Base-by-base conservation (phyloP, 2,113 vertebrate species). In the Melanostigma gelatinosum region DNA sequence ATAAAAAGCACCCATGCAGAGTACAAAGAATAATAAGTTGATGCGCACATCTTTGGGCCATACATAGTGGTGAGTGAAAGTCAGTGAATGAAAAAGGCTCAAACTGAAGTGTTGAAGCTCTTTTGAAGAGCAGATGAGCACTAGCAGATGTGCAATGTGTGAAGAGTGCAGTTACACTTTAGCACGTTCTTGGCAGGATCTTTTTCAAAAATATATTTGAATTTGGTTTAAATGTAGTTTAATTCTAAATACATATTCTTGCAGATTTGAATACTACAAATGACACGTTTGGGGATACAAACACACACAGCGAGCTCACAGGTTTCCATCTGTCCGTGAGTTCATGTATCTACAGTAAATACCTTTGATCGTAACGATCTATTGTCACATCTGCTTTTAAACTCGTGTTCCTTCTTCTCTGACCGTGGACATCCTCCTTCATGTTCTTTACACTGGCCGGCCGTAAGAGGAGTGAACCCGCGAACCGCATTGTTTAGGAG, bases 61-160 rank as follows among this genome's bases (percentile, higher is more conserved):
- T 85, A 61, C 70, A 79, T 6, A 18, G 83, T 58, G 81, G 24
- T 80, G 89, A 91, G 80, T 73, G 87, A 84, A 67, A 72, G 63
- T 48, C 32, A 77, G 72, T 82, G 83, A 85, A 82, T 82, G 84
- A 85, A 87, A 88, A 84, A 85, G 80, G 82, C 29, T 69, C 86
- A 77, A 91, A 77, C 54, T 58, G 48, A 77, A 85, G 79, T 84
- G 88, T 77, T 81, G 77, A 83, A 82, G 85, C 83, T 85, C 83
- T 69, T 79, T 66, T 85, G 79, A 88, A 75, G 87, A 90, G 86
- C 85, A 86, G 84, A 92, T 94, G 91, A 94, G 88, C 91, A 88
- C 88, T 85, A 91, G 85, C 93, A 94, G 91, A 94, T 93, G 92
- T 93, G 86, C 75, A 76, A 65, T 81, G 81, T 77, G 67, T 85